Conservation (phyloP, 2,888 invertebrate genomes). For the Stramonita haemastoma region DNA sequence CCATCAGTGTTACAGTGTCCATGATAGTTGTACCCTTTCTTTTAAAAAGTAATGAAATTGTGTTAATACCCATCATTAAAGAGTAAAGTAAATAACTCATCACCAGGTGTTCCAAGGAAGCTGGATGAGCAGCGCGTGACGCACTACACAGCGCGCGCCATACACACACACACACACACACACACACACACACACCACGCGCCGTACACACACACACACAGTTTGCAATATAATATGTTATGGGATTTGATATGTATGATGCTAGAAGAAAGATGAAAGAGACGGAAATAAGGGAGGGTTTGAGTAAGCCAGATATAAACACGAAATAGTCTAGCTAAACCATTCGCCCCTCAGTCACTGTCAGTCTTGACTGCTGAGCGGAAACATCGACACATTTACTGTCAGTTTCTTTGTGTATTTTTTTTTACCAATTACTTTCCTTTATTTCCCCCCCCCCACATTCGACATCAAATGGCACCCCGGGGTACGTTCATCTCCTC, state of each 20-base stretch:
- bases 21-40: too few relatives aligned
- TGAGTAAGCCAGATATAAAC: not conserved
- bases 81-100: too few relatives aligned
- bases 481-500: not conserved
- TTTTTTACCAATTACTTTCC: too few relatives aligned
- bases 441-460: too few relatives aligned
- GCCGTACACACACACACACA: not conserved
- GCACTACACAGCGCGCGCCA: too few relatives aligned
- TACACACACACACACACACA: conserved; percentile 14
- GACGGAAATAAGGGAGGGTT: not conserved
- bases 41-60: too few relatives aligned
- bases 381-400: not conserved
- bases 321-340: not conserved
- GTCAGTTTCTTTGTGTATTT: not conserved
- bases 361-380: not conserved
- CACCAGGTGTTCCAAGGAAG: too few relatives aligned
- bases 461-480: not conserved
- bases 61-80: too few relatives aligned
- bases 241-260: not conserved
- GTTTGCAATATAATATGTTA: not conserved
- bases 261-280: not conserved
- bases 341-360: not conserved
- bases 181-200: not conserved
- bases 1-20: too few relatives aligned
- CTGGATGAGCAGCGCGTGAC: not conserved